phyloP scores from a whole-genome alignment of 2,113 vertebrate species.

The Sphyrna mokarran region DNA sequence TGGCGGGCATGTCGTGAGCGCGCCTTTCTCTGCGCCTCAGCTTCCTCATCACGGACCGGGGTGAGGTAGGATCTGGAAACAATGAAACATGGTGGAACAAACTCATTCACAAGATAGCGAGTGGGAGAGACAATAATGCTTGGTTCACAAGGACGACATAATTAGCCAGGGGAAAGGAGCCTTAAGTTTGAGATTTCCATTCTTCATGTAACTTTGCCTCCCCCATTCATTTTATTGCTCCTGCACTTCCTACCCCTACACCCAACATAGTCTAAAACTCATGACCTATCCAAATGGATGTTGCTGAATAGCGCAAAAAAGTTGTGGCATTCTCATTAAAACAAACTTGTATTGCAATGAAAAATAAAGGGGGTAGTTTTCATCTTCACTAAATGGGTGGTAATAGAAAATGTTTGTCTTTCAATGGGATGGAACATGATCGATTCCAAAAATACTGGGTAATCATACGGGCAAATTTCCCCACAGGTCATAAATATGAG shows the following conservation, averaged over 20 bases:
- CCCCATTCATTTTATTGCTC: background rate
- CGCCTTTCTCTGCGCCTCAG: constrained; percentile 67
- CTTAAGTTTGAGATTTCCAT: background rate
- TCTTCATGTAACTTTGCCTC: background rate
- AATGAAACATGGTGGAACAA: background rate
- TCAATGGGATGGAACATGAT: too few relatives aligned
- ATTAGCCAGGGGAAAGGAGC: background rate
- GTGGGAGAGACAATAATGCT: background rate
- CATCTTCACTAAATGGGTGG: too few relatives aligned
- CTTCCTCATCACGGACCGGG: constrained; percentile 67
- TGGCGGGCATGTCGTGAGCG: constrained; percentile 66
- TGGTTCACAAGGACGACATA: background rate
- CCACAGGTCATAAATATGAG: too few relatives aligned
- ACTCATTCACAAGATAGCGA: background rate
- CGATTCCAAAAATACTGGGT: too few relatives aligned
- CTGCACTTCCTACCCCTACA: background rate
- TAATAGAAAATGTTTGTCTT: too few relatives aligned
- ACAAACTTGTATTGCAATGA: background rate
- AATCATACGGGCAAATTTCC: too few relatives aligned
- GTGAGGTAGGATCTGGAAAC: constrained; percentile 62
- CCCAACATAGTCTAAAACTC: background rate
- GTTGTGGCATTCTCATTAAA: background rate
- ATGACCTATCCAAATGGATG: background rate
- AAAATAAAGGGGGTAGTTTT: too few relatives aligned
- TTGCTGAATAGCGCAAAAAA: background rate